Conservation (phyloP, 2,113 vertebrate species). For the Nipponia nippon region DNA sequence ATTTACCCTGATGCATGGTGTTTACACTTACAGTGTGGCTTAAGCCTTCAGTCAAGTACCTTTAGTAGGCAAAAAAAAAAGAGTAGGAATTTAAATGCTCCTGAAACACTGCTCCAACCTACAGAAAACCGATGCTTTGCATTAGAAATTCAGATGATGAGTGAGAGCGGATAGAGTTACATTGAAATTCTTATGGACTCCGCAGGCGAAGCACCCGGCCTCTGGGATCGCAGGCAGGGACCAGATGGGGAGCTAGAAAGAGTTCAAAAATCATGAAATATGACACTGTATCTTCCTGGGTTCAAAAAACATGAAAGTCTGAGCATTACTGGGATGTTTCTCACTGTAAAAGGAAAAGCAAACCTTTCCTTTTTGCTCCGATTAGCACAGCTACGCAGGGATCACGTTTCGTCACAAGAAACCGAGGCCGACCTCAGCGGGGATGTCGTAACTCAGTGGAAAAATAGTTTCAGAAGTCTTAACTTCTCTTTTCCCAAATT, state of each 20-base stretch:
- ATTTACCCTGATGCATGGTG: no score
- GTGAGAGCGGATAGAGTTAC: background rate
- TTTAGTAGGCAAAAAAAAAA: background rate
- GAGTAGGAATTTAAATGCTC: background rate
- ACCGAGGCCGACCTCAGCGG: accelerated
- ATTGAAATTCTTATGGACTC: background rate
- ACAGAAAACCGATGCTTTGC: background rate
- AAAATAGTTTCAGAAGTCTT: background rate
- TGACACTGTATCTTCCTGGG: background rate
- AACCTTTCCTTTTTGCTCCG: background rate
- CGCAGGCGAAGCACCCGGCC: background rate
- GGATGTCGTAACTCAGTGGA: background rate
- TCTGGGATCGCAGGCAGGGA: background rate
- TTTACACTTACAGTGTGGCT: background rate
- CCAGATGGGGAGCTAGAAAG: background rate
- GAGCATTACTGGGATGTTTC: background rate
- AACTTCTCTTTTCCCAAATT: background rate
- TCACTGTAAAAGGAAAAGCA: background rate
- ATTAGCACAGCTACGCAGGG: background rate
- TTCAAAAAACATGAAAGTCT: background rate
- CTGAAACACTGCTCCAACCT: background rate
- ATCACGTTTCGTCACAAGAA: background rate
- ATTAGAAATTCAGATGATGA: background rate
- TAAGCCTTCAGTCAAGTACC: background rate
- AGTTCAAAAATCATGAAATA: background rate